Evolutionary conservation across 1,140 invertebrate species (phyloP).

Genomic region (Ectropis grisescens): DNA sequence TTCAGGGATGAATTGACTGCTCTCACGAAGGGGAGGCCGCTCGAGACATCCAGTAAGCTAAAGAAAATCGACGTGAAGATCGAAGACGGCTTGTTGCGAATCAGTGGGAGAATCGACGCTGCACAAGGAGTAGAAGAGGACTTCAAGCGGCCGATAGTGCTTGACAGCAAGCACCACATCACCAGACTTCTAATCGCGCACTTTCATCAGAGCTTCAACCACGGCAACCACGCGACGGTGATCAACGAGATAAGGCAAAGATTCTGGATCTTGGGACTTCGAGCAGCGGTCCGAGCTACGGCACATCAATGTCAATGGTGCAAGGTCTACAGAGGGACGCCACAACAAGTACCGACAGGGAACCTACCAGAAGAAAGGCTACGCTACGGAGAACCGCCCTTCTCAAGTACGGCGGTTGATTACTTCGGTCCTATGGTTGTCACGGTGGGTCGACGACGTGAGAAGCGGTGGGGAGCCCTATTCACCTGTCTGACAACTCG

Average conservation of each 20-base stretch:
- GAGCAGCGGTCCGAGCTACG: background rate
- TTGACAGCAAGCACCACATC: conserved; percentile 1
- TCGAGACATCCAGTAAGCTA: background rate
- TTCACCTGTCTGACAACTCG: conserved; percentile 44
- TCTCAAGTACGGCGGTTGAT: conserved; percentile 23
- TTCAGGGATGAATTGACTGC: conserved; percentile 2
- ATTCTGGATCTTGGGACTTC: conserved; percentile 6
- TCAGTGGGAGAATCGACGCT: background rate
- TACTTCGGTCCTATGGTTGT: conserved; percentile 34
- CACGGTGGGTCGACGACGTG: conserved; percentile 16
- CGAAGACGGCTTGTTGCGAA: background rate
- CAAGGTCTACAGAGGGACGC: background rate
- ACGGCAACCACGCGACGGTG: conserved; percentile 9
- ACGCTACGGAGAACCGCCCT: conserved; percentile 7
- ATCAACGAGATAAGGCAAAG: conserved; percentile 10
- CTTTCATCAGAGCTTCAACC: conserved; percentile 7
- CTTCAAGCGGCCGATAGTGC: conserved; percentile 1
- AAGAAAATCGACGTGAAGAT: background rate
- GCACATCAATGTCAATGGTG: conserved; percentile 1
- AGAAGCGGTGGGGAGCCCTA: conserved; percentile 41
- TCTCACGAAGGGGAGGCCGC: background rate
- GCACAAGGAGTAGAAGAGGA: background rate
- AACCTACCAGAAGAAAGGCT: conserved; percentile 5
- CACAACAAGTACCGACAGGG: background rate
- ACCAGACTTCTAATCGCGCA: conserved; percentile 1